phyloP scores from a whole-genome alignment of 2,113 vertebrate genomes.

The human region GRCh38 chr11:44629001-44629500 shows the following conservation, averaged over 20 bases:
- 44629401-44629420: neutral
- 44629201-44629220: neutral
- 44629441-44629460: neutral
- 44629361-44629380: neutral
- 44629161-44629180: fast-evolving
- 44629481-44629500: neutral
- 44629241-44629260: fast-evolving
- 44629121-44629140: neutral
- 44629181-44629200: neutral
- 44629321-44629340: neutral
- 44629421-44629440: neutral
- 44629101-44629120: fast-evolving
- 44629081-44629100: neutral
- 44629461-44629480: neutral
- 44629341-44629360: neutral
- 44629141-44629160: neutral
- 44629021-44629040: fast-evolving
- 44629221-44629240: neutral
- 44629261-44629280: neutral
- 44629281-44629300: fast-evolving
- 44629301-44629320: too few relatives aligned
- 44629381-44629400: neutral
- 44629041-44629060: too few relatives aligned
- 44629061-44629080: neutral
- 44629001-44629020: fast-evolving